Conservation (phyloP, 2,797 vertebrate genomes). For the Chloroceryle inda region DNA sequence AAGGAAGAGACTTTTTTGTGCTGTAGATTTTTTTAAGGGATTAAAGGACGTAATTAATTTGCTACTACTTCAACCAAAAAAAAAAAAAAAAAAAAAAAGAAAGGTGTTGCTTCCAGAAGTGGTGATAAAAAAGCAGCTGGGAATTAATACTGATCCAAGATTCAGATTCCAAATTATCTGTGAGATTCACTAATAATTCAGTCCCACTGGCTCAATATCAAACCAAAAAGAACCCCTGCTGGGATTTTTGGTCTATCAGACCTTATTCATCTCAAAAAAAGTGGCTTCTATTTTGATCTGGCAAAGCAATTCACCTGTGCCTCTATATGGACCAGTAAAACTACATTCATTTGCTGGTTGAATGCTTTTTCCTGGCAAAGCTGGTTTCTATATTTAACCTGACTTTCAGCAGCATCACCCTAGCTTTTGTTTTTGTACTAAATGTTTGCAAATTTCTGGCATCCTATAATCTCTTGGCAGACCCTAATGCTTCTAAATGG, state of each 20-base stretch:
- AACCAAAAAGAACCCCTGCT: background rate
- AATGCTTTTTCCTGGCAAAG: background rate
- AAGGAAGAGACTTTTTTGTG: background rate
- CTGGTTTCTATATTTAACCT: conserved; percentile 23
- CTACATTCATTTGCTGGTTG: background rate
- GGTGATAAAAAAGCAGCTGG: background rate
- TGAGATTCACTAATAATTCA: background rate
- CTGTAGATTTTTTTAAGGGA: background rate
- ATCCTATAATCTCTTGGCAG: conserved; percentile 7
- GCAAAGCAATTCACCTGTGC: background rate
- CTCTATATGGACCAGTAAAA: background rate
- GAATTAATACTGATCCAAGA: background rate
- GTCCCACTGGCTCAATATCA: fast-evolving
- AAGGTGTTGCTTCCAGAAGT: background rate
- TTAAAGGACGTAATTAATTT: background rate
- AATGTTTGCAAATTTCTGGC: conserved; percentile 18
- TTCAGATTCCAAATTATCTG: background rate
- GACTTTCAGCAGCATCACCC: background rate
- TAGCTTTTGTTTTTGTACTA: background rate
- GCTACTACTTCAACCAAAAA: background rate
- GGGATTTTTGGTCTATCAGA: background rate
- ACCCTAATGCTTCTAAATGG: background rate
- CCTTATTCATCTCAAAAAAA: background rate
- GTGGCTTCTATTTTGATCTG: background rate
- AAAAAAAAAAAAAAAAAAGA: background rate